phyloP scores from a whole-genome alignment of 2,113 vertebrate genomes.

The Ochotona curzoniae region DNA sequence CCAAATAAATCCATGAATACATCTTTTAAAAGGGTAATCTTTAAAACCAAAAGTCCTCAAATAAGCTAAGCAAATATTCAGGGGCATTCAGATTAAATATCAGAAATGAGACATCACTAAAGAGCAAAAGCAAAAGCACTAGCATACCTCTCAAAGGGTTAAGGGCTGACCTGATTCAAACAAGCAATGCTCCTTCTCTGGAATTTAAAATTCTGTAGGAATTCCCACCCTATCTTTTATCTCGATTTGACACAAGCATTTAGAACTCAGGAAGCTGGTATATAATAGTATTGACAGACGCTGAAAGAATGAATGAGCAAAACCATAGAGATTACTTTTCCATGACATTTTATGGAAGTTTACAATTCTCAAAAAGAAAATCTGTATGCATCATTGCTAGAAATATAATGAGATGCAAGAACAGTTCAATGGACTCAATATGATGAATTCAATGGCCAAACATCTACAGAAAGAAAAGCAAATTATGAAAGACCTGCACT shows the following conservation, averaged over 20 bases:
- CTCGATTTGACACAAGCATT: background rate
- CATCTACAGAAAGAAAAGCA: background rate
- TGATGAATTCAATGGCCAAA: background rate
- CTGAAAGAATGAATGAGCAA: background rate
- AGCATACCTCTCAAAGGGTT: background rate
- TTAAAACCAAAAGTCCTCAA: background rate
- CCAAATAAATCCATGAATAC: too few relatives aligned
- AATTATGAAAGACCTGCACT: too few relatives aligned
- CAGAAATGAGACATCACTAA: constrained; percentile 27
- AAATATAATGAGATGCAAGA: background rate
- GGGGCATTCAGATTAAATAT: background rate
- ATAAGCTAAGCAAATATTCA: constrained; percentile 9
- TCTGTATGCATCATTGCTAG: background rate
- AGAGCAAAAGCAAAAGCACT: background rate
- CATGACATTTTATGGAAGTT: background rate
- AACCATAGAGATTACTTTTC: background rate
- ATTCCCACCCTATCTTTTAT: background rate
- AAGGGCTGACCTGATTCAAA: background rate
- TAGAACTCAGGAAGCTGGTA: background rate
- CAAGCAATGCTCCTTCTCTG: background rate
- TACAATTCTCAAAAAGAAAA: background rate
- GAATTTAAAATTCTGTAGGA: background rate
- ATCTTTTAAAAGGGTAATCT: too few relatives aligned
- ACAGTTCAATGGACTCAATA: background rate
- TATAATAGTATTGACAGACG: background rate